Conservation (phyloP, 1,140 invertebrate genomes). For the Rhyacophila brunnea region DNA sequence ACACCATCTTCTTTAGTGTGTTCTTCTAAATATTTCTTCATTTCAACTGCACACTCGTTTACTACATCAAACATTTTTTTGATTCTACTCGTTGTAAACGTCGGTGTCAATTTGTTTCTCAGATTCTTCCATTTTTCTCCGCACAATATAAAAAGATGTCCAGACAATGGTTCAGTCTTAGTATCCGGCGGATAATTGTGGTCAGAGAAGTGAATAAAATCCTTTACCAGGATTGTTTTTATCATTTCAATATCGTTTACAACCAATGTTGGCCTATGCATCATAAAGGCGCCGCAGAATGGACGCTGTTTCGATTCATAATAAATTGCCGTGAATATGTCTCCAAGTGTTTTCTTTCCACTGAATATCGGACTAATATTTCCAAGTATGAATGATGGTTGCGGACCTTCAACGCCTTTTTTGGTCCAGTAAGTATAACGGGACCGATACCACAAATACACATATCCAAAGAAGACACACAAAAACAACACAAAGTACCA, state of each 20-base stretch:
- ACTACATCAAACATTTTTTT: slow-evolving; percentile 38
- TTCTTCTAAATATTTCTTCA: slow-evolving; percentile 38
- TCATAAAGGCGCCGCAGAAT: slow-evolving; percentile 39
- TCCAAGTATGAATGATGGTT: slow-evolving; percentile 50
- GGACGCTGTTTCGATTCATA: slow-evolving; percentile 7
- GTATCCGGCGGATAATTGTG: slow-evolving; percentile 49
- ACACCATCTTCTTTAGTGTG: slow-evolving; percentile 40
- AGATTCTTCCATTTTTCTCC: slow-evolving; percentile 41
- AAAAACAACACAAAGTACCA: slow-evolving; percentile 1
- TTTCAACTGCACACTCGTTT: slow-evolving; percentile 47
- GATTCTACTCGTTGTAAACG: slow-evolving; percentile 41
- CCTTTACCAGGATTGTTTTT: slow-evolving; percentile 59
- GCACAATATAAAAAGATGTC: slow-evolving; percentile 47
- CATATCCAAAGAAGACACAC: neutral
- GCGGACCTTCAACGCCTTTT: slow-evolving; percentile 42
- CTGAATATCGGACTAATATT: slow-evolving; percentile 41
- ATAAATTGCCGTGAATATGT: slow-evolving; percentile 16
- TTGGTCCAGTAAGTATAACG: slow-evolving; percentile 45
- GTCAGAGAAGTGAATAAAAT: slow-evolving; percentile 56
- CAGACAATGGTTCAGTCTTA: slow-evolving; percentile 50
- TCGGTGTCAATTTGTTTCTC: slow-evolving; percentile 37
- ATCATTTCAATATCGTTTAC: slow-evolving; percentile 60
- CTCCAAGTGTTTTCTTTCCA: slow-evolving; percentile 20
- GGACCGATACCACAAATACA: slow-evolving; percentile 27
- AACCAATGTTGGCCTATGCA: slow-evolving; percentile 49